Base-by-base conservation (phyloP, 2,797 vertebrate genomes). In the Danionella dracula region DNA sequence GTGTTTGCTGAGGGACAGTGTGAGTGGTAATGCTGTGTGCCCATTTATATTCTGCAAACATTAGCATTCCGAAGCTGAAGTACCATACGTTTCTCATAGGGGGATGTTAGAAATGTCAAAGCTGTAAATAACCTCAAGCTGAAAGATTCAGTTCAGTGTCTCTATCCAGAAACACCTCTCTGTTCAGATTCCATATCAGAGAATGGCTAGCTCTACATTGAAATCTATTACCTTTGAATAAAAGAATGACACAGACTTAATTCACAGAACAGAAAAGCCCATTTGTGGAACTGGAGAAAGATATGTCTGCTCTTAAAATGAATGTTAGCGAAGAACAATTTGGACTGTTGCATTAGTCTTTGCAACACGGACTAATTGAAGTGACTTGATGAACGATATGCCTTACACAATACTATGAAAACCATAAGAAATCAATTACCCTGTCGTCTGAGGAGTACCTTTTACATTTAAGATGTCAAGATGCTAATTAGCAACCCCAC, bases 281-380 rank as follows among this genome's bases (percentile, higher is more conserved):
- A 49, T 57, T 57, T 49, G 53, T 15, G 42, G 11, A 66, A 56
- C 27, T 3, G 55, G 55, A 27, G 42, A 4, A 32, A 57, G 42
- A 40, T 31, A 49, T 15, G 55, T 56, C 8, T 57, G 46, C 8
- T 11, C 11, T 12, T 38, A 5, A 19, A 56, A 46, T 31, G 29
- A 13, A 19, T 40, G 42, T 40, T 31, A 17, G 10, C 37, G 20
- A 7, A 5, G 34, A 11, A 46, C 3, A 15, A 13, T 48, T 40
- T 32, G 38, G 53, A 56, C 63, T 16, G 49, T 44, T 42, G n/a
- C 49, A 66, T 56, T 66, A 48, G 11, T 66, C 53, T 57, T 12
- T 46, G 32, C 5, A 13, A 21, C 42, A 56, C 4, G 12, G 21
- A 57, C 32, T 66, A 66, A 66, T 66, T 57, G 9, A 29, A 13